Conservation (phyloP, 2,888 invertebrate genomes). For the Eristalinus aeneus region DNA sequence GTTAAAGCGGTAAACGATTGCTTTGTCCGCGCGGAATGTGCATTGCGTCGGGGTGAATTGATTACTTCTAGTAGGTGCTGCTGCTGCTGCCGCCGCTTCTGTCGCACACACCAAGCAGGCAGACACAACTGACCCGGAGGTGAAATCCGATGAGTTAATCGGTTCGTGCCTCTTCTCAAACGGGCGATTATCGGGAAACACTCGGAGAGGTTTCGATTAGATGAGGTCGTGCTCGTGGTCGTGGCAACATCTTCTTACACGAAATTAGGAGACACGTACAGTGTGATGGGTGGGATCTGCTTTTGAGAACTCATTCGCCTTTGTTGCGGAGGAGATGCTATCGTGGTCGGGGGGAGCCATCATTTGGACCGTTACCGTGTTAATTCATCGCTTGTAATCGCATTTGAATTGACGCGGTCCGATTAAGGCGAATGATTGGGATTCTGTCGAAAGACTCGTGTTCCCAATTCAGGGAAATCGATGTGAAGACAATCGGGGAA, state of each 20-base stretch:
- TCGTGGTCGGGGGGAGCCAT: background rate
- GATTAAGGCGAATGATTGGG: background rate
- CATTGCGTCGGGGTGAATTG: constrained; percentile 10
- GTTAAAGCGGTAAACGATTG: constrained; percentile 42
- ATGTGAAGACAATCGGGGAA: background rate
- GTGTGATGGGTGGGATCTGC: background rate
- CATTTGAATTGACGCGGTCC: background rate
- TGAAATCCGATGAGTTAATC: background rate
- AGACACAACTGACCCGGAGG: background rate
- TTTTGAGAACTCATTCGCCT: background rate
- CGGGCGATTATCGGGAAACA: background rate
- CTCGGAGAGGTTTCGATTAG: background rate
- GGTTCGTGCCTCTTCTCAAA: background rate
- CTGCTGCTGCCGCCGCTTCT: background rate
- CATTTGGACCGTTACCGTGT: background rate
- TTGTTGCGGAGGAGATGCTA: background rate
- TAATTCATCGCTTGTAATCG: background rate
- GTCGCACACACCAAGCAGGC: background rate
- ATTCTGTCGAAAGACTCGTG: background rate
- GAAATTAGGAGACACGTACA: background rate
- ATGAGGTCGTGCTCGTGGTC: no score
- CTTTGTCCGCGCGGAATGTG: background rate
- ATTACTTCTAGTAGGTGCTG: constrained; percentile 42
- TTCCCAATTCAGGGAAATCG: background rate
- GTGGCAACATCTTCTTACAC: background rate